These are phyloP conservation scores for Heteractis magnifica DNA, from an alignment of 92 coral and sea anemone genomes.

Conservation along the genomic window DNA sequence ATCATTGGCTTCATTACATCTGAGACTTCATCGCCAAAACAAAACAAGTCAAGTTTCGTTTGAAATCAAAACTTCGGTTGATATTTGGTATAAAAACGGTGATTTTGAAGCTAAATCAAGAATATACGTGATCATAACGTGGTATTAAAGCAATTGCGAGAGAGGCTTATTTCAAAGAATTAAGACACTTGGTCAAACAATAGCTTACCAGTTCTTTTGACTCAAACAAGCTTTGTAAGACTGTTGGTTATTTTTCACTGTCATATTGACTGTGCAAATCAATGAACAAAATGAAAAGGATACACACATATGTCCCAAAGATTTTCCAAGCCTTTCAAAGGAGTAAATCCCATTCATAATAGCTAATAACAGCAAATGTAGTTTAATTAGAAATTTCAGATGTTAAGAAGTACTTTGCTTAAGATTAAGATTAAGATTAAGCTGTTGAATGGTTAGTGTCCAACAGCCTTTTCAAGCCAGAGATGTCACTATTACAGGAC, in stretches of 20 bases:
- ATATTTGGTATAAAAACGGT: neutral
- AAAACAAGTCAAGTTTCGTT: neutral
- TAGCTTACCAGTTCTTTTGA: constrained; percentile 41
- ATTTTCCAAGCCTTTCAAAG: neutral
- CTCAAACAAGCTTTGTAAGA: constrained; percentile 38
- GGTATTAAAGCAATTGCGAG: neutral
- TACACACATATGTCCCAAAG: constrained; percentile 25
- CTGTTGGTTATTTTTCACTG: constrained; percentile 25
- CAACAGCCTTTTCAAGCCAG: constrained; percentile 3
- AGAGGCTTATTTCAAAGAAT: constrained; percentile 17
- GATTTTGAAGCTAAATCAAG: neutral
- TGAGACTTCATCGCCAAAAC: neutral
- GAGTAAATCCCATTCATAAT: neutral
- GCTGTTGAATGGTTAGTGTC: no score
- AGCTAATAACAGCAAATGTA: neutral
- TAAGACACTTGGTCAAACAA: constrained; percentile 38
- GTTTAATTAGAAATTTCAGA: neutral
- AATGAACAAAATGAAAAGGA: constrained; percentile 2
- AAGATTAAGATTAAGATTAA: no score
- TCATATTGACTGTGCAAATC: constrained; percentile 14
- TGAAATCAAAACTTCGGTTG: neutral
- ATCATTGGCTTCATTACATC: constrained; percentile 13
- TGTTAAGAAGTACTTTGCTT: neutral
- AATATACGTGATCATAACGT: neutral
- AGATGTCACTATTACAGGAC: neutral